phyloP scores from a whole-genome alignment of 1,140 invertebrate genomes.

The Neuroterus valhalla region DNA sequence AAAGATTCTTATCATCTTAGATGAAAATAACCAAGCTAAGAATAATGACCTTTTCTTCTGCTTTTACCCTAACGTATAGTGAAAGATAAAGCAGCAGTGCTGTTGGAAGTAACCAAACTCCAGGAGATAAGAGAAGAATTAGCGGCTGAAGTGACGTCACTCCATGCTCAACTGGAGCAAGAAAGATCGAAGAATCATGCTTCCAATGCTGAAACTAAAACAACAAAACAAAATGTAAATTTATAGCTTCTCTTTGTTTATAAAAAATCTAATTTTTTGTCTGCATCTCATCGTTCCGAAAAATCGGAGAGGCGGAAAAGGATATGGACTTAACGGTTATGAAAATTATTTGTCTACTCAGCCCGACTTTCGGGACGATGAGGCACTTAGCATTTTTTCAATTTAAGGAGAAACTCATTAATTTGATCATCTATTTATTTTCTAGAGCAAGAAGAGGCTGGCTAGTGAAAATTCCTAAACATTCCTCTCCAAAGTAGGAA shows the following conservation, averaged over 20 bases:
- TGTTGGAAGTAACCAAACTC: conserved; percentile 84
- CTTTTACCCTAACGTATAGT: conserved; percentile 70
- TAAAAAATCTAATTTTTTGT: too few relatives aligned
- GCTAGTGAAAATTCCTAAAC: conserved; percentile 67
- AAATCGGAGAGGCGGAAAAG: too few relatives aligned
- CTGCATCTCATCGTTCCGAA: too few relatives aligned
- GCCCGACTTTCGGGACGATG: too few relatives aligned
- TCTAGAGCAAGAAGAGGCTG: conserved; percentile 68
- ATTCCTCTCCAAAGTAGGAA: conserved; percentile 42
- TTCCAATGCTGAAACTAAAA: conserved; percentile 77
- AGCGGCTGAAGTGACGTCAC: conserved; percentile 80
- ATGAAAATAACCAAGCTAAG: too few relatives aligned
- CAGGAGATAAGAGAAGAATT: conserved; percentile 83
- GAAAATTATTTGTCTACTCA: too few relatives aligned
- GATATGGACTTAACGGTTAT: too few relatives aligned
- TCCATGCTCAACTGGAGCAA: conserved; percentile 86
- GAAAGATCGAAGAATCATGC: conserved; percentile 84
- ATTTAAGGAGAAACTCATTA: not conserved
- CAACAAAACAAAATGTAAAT: conserved; percentile 68
- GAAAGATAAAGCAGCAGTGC: conserved; percentile 86
- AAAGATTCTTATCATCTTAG: too few relatives aligned
- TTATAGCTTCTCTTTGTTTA: too few relatives aligned
- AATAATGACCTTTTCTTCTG: too few relatives aligned
- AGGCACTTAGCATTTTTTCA: too few relatives aligned
- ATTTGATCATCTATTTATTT: conserved; percentile 38